Conservation (phyloP, 2,797 vertebrate species). For the Intellagama lesueurii region DNA sequence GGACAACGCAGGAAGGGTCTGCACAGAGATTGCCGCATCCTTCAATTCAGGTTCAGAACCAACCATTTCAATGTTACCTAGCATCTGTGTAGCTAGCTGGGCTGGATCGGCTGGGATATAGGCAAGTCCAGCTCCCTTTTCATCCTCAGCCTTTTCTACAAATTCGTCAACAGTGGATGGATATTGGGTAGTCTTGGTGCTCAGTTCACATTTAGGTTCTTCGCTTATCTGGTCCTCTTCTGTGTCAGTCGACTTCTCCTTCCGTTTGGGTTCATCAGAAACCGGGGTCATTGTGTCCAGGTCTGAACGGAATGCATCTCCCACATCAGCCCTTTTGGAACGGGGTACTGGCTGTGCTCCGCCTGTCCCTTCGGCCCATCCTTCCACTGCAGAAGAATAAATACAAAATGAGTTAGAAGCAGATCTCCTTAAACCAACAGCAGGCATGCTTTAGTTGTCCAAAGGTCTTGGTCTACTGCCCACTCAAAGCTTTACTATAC, state of each 20-base stretch:
- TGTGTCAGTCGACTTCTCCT: conserved; percentile 68
- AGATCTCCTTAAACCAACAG: background rate
- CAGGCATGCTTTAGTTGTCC: background rate
- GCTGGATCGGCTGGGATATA: conserved; percentile 68
- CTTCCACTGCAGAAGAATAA: conserved; percentile 59
- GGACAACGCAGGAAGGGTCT: conserved; percentile 37
- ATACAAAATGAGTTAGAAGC: background rate
- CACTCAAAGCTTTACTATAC: background rate
- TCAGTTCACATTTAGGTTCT: conserved; percentile 21
- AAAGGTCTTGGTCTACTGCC: background rate
- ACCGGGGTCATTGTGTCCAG: background rate
- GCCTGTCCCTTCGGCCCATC: conserved; percentile 62
- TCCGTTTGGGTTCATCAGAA: conserved; percentile 34
- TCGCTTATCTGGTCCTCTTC: conserved; percentile 64
- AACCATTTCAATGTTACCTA: conserved; percentile 65
- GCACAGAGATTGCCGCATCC: conserved; percentile 71
- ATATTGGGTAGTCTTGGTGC: conserved; percentile 62
- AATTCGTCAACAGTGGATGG: conserved; percentile 39
- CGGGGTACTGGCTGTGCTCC: conserved; percentile 5
- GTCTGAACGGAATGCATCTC: conserved; percentile 13
- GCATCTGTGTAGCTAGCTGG: conserved; percentile 68
- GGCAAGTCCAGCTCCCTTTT: conserved; percentile 49
- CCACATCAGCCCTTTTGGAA: conserved; percentile 46
- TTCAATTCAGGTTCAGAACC: conserved; percentile 69
- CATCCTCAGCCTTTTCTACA: conserved; percentile 24